phyloP scores from a whole-genome alignment of 2,888 invertebrate genomes.

The Agrotis segetum region DNA sequence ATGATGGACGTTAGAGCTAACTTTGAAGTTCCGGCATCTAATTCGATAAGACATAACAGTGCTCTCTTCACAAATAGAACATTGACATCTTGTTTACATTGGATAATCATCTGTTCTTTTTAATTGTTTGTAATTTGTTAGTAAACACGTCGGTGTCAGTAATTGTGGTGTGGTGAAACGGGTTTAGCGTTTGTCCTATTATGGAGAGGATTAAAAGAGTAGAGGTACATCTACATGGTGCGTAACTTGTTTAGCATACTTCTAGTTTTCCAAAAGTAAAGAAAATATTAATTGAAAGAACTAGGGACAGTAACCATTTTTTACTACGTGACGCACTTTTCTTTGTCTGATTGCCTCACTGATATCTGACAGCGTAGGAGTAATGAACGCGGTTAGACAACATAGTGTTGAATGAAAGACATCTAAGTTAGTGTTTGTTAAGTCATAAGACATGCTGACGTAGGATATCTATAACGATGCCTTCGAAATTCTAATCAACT shows the following conservation, averaged over 20 bases:
- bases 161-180: neutral
- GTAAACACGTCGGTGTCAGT: conserved; percentile 15
- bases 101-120: conserved; percentile 10
- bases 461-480: conserved; percentile 14
- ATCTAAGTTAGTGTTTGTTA: conserved; percentile 21
- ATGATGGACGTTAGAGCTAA: conserved; percentile 61
- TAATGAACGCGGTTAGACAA: conserved; percentile 47
- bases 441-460: conserved; percentile 24
- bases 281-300: neutral
- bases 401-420: conserved; percentile 35
- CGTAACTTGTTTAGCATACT: neutral
- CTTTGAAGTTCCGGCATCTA: conserved; percentile 37
- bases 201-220: neutral
- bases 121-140: conserved; percentile 10
- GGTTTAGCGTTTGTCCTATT: neutral
- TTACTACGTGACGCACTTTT: conserved; percentile 11
- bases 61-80: conserved; percentile 22
- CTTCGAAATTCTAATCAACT: conserved; percentile 33
- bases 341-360: conserved; percentile 41
- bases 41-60: conserved; percentile 36
- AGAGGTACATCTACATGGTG: neutral
- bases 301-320: neutral
- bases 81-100: conserved; percentile 36
- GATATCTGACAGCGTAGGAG: conserved; percentile 45
- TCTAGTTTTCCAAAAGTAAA: neutral